Base-by-base conservation (phyloP, 1,140 invertebrate genomes). In the Apis laboriosa region DNA sequence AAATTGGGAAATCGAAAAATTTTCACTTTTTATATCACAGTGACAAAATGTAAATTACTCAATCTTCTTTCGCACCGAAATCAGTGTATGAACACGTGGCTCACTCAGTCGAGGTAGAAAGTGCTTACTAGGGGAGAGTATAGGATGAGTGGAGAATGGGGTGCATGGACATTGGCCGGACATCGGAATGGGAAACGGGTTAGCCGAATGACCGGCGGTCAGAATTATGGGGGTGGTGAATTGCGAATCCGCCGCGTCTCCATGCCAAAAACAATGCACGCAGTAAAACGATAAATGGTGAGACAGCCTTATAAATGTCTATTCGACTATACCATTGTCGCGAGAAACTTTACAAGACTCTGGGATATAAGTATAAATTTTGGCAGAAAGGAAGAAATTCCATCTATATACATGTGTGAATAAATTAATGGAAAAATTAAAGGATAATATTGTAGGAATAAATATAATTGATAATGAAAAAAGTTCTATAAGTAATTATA, bases 161-260 rank as follows among this genome's bases (percentile, higher is more conserved):
- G 84, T 77, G 82, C 70, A 61, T 80, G 81, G 76, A 85, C 83
- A 86, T 85, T 81, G 80, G 80, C 67, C 79, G 83, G 79, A 86
- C 85, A 84, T 86, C 58, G 77, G 85, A 86, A 89, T 87, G 79
- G 85, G 84, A 84, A 90, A 88, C 86, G 76, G 85, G 85, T 90
- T 87, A 88, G 84, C 88, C 86, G 87, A 90, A 85, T 88, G 85
- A 85, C 84, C 81, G 80, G 77, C 60, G 86, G 83, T 89, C 80
- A 83, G 76, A 86, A 81, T 87, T 84, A 88, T 84, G 81, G 86
- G 76, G 70, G 77, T 55, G 82, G 80, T 75, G 80, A 76, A 88
- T 83, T 78, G 80, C 64, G 75, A 85, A 84, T 79, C 13, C 67
- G 53, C n/a, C 17, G 34, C 60, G 85, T 61, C 66, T 82, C 77